Evolutionary conservation across 2,113 vertebrate species (phyloP).

Genomic region (Chloroceryle aenea): DNA sequence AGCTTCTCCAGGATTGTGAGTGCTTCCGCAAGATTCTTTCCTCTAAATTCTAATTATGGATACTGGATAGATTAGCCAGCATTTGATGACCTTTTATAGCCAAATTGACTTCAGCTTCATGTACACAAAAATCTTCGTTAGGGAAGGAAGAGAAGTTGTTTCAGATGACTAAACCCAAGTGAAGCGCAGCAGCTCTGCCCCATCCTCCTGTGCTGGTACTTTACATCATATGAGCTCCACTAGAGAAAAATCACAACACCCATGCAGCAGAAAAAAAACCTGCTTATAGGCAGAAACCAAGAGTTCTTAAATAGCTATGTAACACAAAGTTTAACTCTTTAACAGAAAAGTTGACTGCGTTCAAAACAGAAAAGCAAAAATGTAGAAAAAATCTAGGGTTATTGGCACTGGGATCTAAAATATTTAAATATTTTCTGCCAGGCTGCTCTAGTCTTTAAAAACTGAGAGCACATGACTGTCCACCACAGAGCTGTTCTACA

Average conservation of each 20-base stretch:
- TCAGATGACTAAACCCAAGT: background rate
- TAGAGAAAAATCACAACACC: background rate
- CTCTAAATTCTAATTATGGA: background rate
- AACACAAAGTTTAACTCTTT: background rate
- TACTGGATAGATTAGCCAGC: background rate
- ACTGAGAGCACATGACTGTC: accelerated
- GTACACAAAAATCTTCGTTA: background rate
- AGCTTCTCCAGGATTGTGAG: background rate
- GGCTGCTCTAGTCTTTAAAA: background rate
- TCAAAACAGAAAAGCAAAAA: background rate
- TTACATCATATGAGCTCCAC: background rate
- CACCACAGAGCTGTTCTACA: background rate
- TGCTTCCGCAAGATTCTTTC: background rate
- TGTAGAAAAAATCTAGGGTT: background rate
- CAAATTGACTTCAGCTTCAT: background rate
- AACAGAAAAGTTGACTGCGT: background rate
- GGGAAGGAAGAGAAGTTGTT: background rate
- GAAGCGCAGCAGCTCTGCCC: background rate
- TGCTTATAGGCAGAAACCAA: background rate
- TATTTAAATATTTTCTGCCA: background rate
- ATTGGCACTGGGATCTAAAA: background rate
- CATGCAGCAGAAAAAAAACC: background rate
- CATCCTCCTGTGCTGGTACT: background rate
- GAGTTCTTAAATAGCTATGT: background rate
- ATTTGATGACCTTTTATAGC: conserved; percentile 3